Evolutionary conservation across 2,888 invertebrate species (phyloP), one percentile per base, ranked within the genome.

Genomic region (Tenthredo mesomela): DNA sequence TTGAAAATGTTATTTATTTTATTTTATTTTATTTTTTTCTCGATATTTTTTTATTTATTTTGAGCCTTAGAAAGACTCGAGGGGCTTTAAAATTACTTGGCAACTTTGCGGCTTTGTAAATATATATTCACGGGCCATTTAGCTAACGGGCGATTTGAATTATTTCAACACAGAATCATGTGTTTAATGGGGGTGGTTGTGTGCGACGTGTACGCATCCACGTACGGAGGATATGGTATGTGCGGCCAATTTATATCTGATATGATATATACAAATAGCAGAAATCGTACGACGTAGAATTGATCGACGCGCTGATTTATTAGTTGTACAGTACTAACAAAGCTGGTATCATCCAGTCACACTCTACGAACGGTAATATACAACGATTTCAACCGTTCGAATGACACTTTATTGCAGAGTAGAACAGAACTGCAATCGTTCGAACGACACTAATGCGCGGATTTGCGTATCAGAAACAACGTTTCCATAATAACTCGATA

Each of bases 281-380:
- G 90, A 91, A 91, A 91, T 91, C 91, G 89, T 88, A 88, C 88
- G 88, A 88, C 88, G 89, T 89, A 91, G 92, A 92, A 92, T 92
- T 92, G 92, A 92, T 92, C 91, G 89, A 88, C 87, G 88, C 88
- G 83, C 88, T 92, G 92, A 92, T 92, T 92, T 92, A 92, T 92
- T 89, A 88, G 86, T 88, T 37, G 21, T 25, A 37, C 61, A 37
- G 40, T 61, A 80, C 77, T 54, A 77, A 86, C 89, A 87, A 86
- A 87, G 65, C 84, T 83, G 84, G 78, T 73, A 82, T 85, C 85
- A 86, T 86, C 84, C 65, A 85, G 85, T 85, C 83, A 82, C 87
- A 87, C 87, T 87, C 86, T 86, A 86, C 86, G 84, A 87, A 86
- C 85, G 85, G 84, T 61, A 65, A 73, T 84, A 85, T 85, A 85